Evolutionary conservation across 2,113 vertebrate genomes (phyloP).

Genomic region (Stigmatopora argus): DNA sequence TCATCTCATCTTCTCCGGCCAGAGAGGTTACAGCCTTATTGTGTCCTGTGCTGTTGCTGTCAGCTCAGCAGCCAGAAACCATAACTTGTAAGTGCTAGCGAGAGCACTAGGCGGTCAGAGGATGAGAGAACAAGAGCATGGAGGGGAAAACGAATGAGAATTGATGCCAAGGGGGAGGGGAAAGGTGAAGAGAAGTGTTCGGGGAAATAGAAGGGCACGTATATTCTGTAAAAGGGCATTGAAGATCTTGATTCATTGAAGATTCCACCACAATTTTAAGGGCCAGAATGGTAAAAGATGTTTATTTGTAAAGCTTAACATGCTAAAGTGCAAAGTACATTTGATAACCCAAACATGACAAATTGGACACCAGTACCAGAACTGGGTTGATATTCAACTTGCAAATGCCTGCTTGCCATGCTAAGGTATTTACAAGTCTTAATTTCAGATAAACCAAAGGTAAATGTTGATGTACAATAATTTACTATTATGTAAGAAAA

Average conservation of each 20-base stretch:
- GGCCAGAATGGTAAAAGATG: not conserved
- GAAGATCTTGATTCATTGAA: not conserved
- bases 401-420: no score
- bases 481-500: no score
- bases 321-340: no score
- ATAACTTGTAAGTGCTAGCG: slow-evolving; percentile 60
- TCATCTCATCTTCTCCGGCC: slow-evolving; percentile 59
- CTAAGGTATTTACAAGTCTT: no score
- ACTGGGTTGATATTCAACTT: no score
- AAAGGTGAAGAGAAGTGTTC: slow-evolving; percentile 1
- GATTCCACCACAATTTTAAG: not conserved
- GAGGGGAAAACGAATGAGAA: slow-evolving; percentile 1
- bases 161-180: not conserved
- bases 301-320: no score
- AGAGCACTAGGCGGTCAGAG: slow-evolving; percentile 26
- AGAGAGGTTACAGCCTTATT: slow-evolving; percentile 68
- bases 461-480: no score
- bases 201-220: not conserved
- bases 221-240: not conserved
- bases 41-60: slow-evolving; percentile 67
- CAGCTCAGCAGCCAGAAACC: slow-evolving; percentile 63
- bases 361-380: no score
- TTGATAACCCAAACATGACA: no score
- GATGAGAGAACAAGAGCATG: slow-evolving; percentile 5
- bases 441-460: no score